phyloP scores from a whole-genome alignment of 2,797 vertebrate genomes.

The Poeciliopsis infans region DNA sequence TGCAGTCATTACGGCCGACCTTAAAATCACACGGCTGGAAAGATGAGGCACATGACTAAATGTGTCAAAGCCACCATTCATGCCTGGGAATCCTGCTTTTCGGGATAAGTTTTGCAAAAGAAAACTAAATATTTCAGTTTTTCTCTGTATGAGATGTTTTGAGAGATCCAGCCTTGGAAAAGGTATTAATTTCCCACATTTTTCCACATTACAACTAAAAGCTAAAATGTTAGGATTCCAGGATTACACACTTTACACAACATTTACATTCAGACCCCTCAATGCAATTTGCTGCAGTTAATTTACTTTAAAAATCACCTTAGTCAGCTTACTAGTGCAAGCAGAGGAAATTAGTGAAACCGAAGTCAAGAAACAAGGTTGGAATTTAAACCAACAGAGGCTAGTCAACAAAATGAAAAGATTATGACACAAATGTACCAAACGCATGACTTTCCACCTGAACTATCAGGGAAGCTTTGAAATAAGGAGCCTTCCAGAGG shows the following conservation, averaged over 20 bases:
- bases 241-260: background rate
- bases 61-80: background rate
- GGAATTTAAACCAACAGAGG: background rate
- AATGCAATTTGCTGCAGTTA: background rate
- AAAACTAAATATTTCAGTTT: background rate
- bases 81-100: background rate
- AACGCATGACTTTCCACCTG: background rate
- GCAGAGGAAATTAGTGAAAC: background rate
- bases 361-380: background rate
- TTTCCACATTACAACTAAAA: background rate
- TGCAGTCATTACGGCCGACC: background rate
- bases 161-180: background rate
- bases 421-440: background rate
- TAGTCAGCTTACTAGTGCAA: background rate
- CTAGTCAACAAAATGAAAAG: background rate
- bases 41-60: background rate
- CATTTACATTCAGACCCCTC: background rate
- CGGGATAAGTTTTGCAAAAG: background rate
- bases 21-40: background rate
- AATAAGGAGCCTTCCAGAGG: background rate
- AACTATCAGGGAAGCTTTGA: background rate
- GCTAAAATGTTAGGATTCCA: background rate
- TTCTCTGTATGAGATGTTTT: background rate
- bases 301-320: background rate
- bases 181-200: background rate